Base-by-base conservation (phyloP, 1,140 invertebrate species). In the Monomorium pharaonis region DNA sequence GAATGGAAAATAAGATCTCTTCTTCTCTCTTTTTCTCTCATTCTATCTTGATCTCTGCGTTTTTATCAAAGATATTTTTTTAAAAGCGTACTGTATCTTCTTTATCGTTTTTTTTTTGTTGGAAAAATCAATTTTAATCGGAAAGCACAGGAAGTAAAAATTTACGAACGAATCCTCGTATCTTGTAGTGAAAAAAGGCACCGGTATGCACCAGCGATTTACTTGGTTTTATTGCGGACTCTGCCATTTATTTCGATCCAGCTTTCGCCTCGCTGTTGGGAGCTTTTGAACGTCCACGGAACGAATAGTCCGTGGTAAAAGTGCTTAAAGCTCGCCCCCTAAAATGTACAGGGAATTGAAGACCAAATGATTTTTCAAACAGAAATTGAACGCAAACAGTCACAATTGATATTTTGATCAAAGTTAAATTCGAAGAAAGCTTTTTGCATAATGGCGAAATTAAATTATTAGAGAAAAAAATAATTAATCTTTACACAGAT, bases 171-270 rank as follows among this genome's bases (percentile, higher is more conserved):
- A 75, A 58, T 60, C 12, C 78, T 42, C 18, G 67, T 81, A 63
- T 77, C 58, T 86, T 86, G 51, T 58, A 18, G 30, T 44, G 33
- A 78, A 86, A 69, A 44, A 44, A 85, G 14, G 42, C n/a, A 74
- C 62, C 54, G 72, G 75, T 77, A 77, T 84, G 81, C 81, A 63
- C 65, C 47, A 14, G 30, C 62, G 27, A 72, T 69, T 83, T 60
- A 62, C 49, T 77, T 58, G 47, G 44, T 88, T 88, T 88, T 54
- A 81, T 67, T 18, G 65, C 33, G 18, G 30, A 63, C 21, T 51
- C 70, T 58, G 83, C 83, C 87, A 83, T 89, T 88, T 89, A 88
- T 88, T 88, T 86, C 87, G 70, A 88, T 88, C 84, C 56, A 47
- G 87, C 84, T 76, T 88, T 84, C 65, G 58, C 87, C 49, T 42